Evolutionary conservation across 2,888 invertebrate genomes (phyloP).

Genomic region (Meta bourneti): DNA sequence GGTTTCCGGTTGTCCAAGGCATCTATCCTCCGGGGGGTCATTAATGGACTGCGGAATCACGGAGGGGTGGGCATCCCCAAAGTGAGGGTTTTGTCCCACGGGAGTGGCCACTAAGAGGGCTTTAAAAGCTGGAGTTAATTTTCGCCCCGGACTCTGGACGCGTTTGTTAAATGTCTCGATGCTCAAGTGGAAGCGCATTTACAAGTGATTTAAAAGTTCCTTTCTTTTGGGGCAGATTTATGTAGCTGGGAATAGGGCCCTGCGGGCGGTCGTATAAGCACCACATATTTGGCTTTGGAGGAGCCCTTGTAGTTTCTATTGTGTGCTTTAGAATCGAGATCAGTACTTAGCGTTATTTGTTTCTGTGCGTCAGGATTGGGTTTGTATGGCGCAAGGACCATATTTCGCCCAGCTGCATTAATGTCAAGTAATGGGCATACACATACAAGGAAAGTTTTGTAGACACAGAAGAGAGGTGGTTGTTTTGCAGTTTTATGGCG

Average conservation of each 20-base stretch:
- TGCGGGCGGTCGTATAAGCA: neutral
- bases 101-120: slow-evolving; percentile 59
- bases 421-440: too few species aligned
- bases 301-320: neutral
- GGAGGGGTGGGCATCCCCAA: slow-evolving; percentile 27
- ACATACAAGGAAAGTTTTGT: too few species aligned
- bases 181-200: slow-evolving; percentile 42
- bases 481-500: too few species aligned
- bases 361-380: too few species aligned
- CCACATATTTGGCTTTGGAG: neutral
- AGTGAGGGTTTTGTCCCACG: slow-evolving; percentile 48
- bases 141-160: slow-evolving; percentile 35
- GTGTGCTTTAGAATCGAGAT: too few species aligned
- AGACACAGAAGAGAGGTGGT: too few species aligned
- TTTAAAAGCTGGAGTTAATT: slow-evolving; percentile 68
- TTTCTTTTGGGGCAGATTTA: slow-evolving; percentile 45
- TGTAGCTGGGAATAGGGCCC: neutral
- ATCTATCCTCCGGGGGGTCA: slow-evolving; percentile 66
- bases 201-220: slow-evolving; percentile 51
- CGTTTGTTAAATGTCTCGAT: slow-evolving; percentile 30
- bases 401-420: too few species aligned
- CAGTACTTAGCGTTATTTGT: too few species aligned
- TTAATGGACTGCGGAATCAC: slow-evolving; percentile 66
- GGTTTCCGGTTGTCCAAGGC: slow-evolving; percentile 70
- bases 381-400: too few species aligned